A percentile compares a stretch with the other conserved stretches of the same genome.
These are phyloP conservation scores for Nerophis lumbriciformis DNA, from an alignment of 2,113 vertebrate genomes.

Conservation along the genomic window DNA sequence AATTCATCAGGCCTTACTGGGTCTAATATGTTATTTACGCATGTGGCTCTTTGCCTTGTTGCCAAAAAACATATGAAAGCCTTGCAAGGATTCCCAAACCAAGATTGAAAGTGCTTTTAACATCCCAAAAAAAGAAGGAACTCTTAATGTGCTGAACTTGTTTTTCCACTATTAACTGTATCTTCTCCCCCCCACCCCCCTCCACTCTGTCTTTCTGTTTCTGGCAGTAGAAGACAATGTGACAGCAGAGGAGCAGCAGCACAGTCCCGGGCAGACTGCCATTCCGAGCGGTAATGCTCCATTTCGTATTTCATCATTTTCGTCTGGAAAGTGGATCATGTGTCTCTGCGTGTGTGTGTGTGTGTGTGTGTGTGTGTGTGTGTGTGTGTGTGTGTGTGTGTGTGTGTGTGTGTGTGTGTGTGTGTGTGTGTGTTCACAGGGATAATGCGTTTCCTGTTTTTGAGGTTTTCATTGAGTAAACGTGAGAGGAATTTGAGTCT, in stretches of 20 bases:
- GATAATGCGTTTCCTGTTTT: conserved; percentile 43
- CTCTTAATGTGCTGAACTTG: conserved; percentile 58
- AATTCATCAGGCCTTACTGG: conserved; percentile 70
- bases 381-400: conserved; percentile 20
- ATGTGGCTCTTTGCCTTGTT: conserved; percentile 63
- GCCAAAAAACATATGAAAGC: conserved; percentile 70
- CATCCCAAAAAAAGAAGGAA: conserved; percentile 38
- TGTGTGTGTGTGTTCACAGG: conserved; percentile 21
- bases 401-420: no score
- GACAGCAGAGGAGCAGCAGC: conserved; percentile 80
- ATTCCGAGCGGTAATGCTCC: conserved; percentile 80
- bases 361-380: conserved; percentile 14
- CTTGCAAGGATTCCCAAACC: conserved; percentile 58
- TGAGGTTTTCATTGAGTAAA: conserved; percentile 31
- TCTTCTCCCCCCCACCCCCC: conserved; percentile 38
- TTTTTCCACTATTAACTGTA: conserved; percentile 65
- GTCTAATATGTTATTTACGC: conserved; percentile 73
- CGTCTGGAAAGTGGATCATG: conserved; percentile 62
- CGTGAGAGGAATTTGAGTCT: neutral
- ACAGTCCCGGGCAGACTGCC: conserved; percentile 78
- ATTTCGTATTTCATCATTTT: conserved; percentile 75
- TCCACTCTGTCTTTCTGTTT: conserved; percentile 55
- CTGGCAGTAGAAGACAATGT: conserved; percentile 88
- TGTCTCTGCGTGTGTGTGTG: conserved; percentile 36
- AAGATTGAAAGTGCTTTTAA: conserved; percentile 50